Percentiles rank a stretch among this genome's conserved stretches.
These are phyloP conservation scores for Callithrix jacchus DNA, from an alignment of 2,113 vertebrate genomes.

Conservation along the genomic window DNA sequence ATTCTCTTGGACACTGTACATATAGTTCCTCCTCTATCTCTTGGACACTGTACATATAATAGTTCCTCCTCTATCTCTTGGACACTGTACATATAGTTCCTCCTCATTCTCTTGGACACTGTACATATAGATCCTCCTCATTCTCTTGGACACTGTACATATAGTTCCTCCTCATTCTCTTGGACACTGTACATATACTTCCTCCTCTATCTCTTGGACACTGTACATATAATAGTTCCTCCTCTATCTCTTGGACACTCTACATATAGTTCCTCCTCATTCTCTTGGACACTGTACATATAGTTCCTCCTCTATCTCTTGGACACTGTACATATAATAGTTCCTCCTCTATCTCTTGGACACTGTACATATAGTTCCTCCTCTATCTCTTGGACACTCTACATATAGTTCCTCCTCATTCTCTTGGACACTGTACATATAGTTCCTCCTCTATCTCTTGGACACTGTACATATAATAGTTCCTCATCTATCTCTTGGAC, in stretches of 20 bases:
- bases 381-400: not conserved
- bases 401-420: not conserved
- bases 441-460: not conserved
- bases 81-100: accelerated
- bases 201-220: not conserved
- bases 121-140: not conserved
- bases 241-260: not conserved
- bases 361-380: accelerated
- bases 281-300: not conserved
- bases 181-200: accelerated
- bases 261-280: not conserved
- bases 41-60: accelerated
- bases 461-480: accelerated
- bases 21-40: not conserved
- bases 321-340: accelerated
- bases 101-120: not conserved
- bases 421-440: not conserved
- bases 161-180: not conserved
- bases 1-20: not conserved
- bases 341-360: not conserved
- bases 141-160: not conserved
- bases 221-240: accelerated
- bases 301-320: not conserved
- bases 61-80: not conserved
- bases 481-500: too few relatives aligned